Base-by-base conservation (phyloP, 2,888 invertebrate species). In the Torymus texanus region DNA sequence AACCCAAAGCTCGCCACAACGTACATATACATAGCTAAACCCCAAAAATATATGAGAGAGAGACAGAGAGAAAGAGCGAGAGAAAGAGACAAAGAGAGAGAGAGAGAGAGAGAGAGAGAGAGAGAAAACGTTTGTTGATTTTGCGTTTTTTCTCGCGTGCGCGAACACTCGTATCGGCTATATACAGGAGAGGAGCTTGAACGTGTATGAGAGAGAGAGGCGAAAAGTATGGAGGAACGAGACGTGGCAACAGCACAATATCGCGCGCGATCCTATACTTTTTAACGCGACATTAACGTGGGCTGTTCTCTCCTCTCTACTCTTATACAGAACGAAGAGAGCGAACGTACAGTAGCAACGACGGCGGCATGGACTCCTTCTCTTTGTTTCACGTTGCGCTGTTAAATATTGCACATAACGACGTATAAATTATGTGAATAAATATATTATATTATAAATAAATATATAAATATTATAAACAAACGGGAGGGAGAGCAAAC, bases 321-420 rank as follows among this genome's bases (percentile, higher is more conserved):
- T 53, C 55, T 68, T 50, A 55, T n/a, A 21, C 59, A 59, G 65
- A 79, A 71, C 71, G 75, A 75, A 51, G 62, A 55, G 71, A 67
- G 61, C n/a, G 29, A 5, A n/a, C 62, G 53, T 53, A 29, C 29
- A 72, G 10, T 12, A 59, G 13, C 41, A 14, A 11, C 11, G n/a
- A 12, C 41, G 10, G n/a, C n/a, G n/a, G 16, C n/a, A 4, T 41
- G 16, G 29, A n/a, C 53, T 55, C 24, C 78, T 53, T 74, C 74
- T 63, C 74, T 56, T 78, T 50, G 78, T 74, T 78, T 68, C 68
- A 51, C 58, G 74, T 68, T 62, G 78, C 78, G 78, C 74, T 73
- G 74, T 78, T 68, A 74, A 74, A 78, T 78, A 78, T 78, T 78
- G 78, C 74, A 78, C 78, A 78, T 61, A 78, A 78, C 29, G 51